Conservation (phyloP, 2,797 vertebrate species). For the Acrossocheilus fasciatus region DNA sequence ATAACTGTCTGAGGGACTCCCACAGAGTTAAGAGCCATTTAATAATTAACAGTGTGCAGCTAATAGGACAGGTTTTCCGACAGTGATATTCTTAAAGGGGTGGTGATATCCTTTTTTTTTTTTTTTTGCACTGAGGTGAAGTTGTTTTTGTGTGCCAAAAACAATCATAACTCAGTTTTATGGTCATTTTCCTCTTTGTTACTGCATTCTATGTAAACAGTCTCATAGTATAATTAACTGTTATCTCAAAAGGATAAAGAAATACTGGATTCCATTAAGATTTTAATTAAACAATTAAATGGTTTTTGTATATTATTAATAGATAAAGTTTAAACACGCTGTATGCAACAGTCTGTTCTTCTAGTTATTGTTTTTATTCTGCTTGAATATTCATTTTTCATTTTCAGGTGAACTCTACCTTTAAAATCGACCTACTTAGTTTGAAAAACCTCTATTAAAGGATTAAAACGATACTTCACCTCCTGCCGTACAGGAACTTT, state of each 20-base stretch:
- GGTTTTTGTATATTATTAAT: not conserved
- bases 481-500: not conserved
- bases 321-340: not conserved
- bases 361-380: not conserved
- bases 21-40: constrained; percentile 34
- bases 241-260: not conserved
- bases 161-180: not conserved
- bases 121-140: not conserved
- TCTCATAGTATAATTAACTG: not conserved
- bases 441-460: constrained; percentile 7
- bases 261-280: not conserved
- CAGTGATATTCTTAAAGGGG: not conserved
- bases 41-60: constrained; percentile 43
- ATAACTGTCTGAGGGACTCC: constrained; percentile 37
- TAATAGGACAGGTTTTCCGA: constrained; percentile 4
- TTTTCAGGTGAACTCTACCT: not conserved
- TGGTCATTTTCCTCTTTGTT: not conserved
- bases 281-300: not conserved
- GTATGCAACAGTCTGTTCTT: not conserved
- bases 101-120: not conserved
- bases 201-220: not conserved
- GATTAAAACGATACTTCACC: not conserved
- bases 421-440: not conserved
- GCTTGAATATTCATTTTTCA: not conserved
- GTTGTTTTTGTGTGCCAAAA: too few species aligned